Base-by-base conservation (phyloP, 2,888 invertebrate genomes). In the Globia sparganii region DNA sequence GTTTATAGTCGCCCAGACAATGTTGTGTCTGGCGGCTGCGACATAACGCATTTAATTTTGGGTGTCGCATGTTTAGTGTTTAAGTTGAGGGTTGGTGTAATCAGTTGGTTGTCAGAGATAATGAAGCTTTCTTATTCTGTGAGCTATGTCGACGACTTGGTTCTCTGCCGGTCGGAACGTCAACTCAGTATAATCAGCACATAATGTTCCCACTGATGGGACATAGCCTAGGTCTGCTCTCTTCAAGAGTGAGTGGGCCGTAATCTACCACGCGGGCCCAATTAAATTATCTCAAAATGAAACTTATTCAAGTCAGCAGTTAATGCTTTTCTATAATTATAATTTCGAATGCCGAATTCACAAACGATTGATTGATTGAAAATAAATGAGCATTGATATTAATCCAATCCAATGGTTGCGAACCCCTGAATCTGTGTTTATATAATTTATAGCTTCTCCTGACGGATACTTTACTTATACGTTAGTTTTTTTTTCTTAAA, bases 1-100 rank as follows among this genome's bases (percentile, higher is more conserved):
- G 56, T 88, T 86, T 81, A 82, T 61, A 67, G 70, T 46, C 78
- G 13, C 72, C 4, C 68, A 59, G 75, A 86, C 72, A 81, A 72
- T 78, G 75, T 73, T 4, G 40, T 53, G 67, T 56, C 64, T 53
- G 56, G 58, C 34, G 18, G 31, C 40, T 76, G 77, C 66, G 59
- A 59, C 77, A 49, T 70, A 61, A 61, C 18, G 58, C 56, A n/a
- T 40, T n/a, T n/a, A n/a, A n/a, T n/a, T n/a, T 53, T 31, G 2
- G 40, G 15, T 77, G 58, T 69, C 58, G 64, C 61, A 49, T 8
- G 66, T 78, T 43, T 59, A 43, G 58, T 62, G n/a, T 5, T 28
- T 2, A 75, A 31, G 5, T 53, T 67, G 21, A 53, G 13, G 28
- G 1, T 53, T 28, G 25, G 13, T 59, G 34, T 64, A 34, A 31